These are phyloP conservation scores for Odontocolon sp. DNA, from an alignment of 2,888 invertebrate species.

Conservation along the genomic window DNA sequence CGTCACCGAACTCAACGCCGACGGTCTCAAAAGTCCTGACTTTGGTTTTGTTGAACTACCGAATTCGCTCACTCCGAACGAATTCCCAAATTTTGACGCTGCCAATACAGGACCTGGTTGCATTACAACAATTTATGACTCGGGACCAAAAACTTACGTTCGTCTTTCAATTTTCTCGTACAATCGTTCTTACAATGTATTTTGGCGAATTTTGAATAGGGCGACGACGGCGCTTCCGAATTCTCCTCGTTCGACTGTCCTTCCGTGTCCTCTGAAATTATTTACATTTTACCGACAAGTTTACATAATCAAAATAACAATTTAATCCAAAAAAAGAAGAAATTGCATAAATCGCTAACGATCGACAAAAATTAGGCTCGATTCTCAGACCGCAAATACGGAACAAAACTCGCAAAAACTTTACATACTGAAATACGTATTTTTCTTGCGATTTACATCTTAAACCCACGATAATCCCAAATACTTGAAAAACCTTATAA, in stretches of 20 bases:
- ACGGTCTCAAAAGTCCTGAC: constrained; percentile 73
- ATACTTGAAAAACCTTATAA: background rate
- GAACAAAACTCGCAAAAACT: too few relatives aligned
- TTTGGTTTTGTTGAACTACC: constrained; percentile 68
- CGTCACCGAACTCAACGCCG: constrained; percentile 71
- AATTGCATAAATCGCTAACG: too few relatives aligned
- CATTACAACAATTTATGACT: background rate
- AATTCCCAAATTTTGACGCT: constrained; percentile 71
- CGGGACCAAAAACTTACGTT: too few relatives aligned
- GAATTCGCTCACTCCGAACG: constrained; percentile 69
- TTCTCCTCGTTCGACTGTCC: constrained; percentile 65
- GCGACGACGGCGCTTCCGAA: constrained; percentile 64
- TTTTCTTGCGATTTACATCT: too few relatives aligned
- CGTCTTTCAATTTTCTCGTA: too few relatives aligned
- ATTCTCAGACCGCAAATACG: too few relatives aligned
- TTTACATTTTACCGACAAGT: background rate
- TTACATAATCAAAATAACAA: background rate
- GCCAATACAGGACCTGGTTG: constrained; percentile 69
- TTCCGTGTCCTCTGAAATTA: constrained; percentile 67
- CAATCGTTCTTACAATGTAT: constrained; percentile 63
- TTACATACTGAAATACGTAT: too few relatives aligned
- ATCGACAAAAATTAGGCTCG: too few relatives aligned
- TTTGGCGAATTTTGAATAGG: constrained; percentile 62
- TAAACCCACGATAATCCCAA: too few relatives aligned
- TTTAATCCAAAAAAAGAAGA: background rate